These are phyloP conservation scores for Eumeta japonica DNA, from an alignment of 1,140 invertebrate species.

Conservation along the genomic window DNA sequence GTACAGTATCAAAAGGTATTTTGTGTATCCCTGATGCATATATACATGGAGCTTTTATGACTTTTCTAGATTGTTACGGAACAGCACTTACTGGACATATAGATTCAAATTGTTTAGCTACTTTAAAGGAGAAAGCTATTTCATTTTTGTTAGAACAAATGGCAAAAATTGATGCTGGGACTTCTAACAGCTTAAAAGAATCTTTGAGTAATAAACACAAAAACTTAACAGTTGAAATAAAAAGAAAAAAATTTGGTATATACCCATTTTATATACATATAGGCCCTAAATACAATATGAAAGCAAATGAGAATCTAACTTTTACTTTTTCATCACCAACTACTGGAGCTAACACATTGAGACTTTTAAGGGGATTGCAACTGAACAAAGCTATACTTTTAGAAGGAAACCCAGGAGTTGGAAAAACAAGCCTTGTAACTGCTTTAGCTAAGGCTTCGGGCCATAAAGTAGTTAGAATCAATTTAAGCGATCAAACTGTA, in stretches of 20 bases:
- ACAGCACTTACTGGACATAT: slow-evolving; percentile 66
- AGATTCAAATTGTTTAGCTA: slow-evolving; percentile 54
- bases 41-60: slow-evolving; percentile 85
- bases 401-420: slow-evolving; percentile 97
- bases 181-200: slow-evolving; percentile 25
- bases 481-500: slow-evolving; percentile 97
- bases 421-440: slow-evolving; percentile 93
- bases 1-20: slow-evolving; percentile 49
- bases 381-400: slow-evolving; percentile 89
- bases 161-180: slow-evolving; percentile 28
- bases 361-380: slow-evolving; percentile 85
- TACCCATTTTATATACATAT: slow-evolving; percentile 69
- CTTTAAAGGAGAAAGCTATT: slow-evolving; percentile 54
- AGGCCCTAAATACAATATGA: slow-evolving; percentile 31
- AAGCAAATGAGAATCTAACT: slow-evolving; percentile 20
- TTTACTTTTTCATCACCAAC: slow-evolving; percentile 83
- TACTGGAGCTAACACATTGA: slow-evolving; percentile 78
- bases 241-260: slow-evolving; percentile 63
- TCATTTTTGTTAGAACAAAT: slow-evolving; percentile 58
- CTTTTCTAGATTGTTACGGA: slow-evolving; percentile 89
- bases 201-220: slow-evolving; percentile 30
- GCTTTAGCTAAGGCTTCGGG: slow-evolving; percentile 87
- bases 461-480: slow-evolving; percentile 85
- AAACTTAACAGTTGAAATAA: slow-evolving; percentile 27
- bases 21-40: slow-evolving; percentile 67